Base-by-base conservation (phyloP, 2,888 invertebrate species). In the Lasioglossum malachurum region DNA sequence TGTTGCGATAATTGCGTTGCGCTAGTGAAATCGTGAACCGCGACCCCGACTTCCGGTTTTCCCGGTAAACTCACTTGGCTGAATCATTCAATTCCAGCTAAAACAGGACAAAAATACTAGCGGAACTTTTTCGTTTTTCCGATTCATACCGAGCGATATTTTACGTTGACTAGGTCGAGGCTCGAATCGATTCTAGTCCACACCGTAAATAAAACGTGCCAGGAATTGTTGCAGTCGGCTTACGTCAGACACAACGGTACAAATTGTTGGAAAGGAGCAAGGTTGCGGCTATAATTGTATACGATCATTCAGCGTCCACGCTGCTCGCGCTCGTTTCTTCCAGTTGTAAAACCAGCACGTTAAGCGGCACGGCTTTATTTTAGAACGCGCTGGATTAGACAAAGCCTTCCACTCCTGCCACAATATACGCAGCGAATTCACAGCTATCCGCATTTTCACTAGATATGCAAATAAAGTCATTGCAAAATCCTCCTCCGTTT, bases 211-310 rank as follows among this genome's bases (percentile, higher is more conserved):
- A 67, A 69, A 69, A 7, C 27, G 46, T 41, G 57, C 27, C n/a
- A 23, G 27, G 76, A 84, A 80, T 75, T 76, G 78, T 81, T 81
- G 64, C 57, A 27, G 67, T 16, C 57, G 27, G 76, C 73, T 82
- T 82, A 80, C 86, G 84, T 87, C 85, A 82, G 72, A 69, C 4
- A 14, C 78, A 82, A 82, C 85, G 78, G 53, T 76, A 82, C 78
- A 82, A 87, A 86, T 86, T 86, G 86, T 67, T 78, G 86, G 86
- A 79, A 78, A 75, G 69, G 57, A 82, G 49, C 86, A 86, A 86
- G 85, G 86, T 83, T 86, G 73, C 74, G 67, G 73, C 49, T 82
- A 53, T 82, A 82, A 82, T 74, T 60, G 75, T 71, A 31, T 71
- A 31, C 69, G 82, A 74, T 71, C 73, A 74, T 82, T 87, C 81